Percentiles rank a stretch among this genome's conserved stretches.
Evolutionary conservation across 2,113 vertebrate species (phyloP).

Genomic region (Enhydra lutris): DNA sequence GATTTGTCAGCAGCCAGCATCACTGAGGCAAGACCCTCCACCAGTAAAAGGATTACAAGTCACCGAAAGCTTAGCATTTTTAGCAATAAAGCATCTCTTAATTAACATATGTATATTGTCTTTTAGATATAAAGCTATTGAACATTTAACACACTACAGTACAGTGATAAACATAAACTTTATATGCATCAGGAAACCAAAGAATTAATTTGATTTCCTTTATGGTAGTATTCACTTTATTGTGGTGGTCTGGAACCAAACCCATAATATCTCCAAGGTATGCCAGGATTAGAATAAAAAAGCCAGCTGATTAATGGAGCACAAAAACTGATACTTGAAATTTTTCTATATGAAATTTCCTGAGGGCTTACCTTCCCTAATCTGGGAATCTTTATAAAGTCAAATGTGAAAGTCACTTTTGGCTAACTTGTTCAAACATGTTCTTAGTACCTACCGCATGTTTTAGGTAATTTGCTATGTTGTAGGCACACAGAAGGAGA

Average conservation of each 20-base stretch:
- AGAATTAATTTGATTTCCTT: not conserved
- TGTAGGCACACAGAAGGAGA: constrained; percentile 5
- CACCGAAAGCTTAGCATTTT: not conserved
- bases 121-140: not conserved
- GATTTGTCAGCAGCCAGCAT: not conserved
- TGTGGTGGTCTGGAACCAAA: not conserved
- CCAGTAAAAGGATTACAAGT: not conserved
- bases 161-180: not conserved
- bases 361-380: not conserved
- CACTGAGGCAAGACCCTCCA: not conserved
- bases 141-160: not conserved
- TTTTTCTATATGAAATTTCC: not conserved
- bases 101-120: not conserved
- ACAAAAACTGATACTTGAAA: not conserved
- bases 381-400: constrained; percentile 4
- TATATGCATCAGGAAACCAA: not conserved
- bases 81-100: not conserved
- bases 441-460: constrained; percentile 24
- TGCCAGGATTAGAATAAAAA: not conserved
- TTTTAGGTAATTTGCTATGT: constrained; percentile 47
- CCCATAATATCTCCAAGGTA: not conserved
- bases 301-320: constrained; percentile 1
- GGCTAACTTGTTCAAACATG: constrained; percentile 32
- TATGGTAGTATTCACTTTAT: not conserved
- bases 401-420: constrained; percentile 3